Percentiles rank a stretch among this genome's conserved stretches.
These are phyloP conservation scores for Drosophila fuyamai DNA, from an alignment of 1,140 invertebrate species.

Conservation along the genomic window DNA sequence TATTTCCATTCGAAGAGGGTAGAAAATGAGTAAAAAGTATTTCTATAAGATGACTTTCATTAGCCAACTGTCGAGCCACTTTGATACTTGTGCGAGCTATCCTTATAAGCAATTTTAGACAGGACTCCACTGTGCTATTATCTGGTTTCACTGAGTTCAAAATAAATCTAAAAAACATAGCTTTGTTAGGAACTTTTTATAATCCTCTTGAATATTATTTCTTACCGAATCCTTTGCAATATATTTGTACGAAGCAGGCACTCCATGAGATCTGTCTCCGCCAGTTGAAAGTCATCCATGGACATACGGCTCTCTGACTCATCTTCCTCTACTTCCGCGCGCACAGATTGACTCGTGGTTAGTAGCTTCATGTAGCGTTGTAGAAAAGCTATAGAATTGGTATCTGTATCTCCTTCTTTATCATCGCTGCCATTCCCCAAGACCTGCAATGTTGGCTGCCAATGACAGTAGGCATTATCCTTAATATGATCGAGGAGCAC, in stretches of 20 bases:
- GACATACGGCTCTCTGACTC: conserved; percentile 87
- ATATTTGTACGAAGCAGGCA: conserved; percentile 92
- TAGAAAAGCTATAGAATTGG: conserved; percentile 64
- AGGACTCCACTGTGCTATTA: conserved; percentile 88
- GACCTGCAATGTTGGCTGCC: conserved; percentile 87
- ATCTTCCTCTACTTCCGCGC: conserved; percentile 66
- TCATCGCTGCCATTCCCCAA: conserved; percentile 27
- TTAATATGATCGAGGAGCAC: conserved; percentile 88
- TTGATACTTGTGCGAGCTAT: conserved; percentile 89
- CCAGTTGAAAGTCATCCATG: conserved; percentile 93
- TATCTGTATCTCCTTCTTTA: conserved; percentile 40
- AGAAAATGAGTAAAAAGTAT: conserved; percentile 87
- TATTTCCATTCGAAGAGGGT: conserved; percentile 57
- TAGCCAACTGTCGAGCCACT: conserved; percentile 86
- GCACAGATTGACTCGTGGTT: conserved; percentile 51
- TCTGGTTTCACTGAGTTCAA: conserved; percentile 88
- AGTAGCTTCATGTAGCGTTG: conserved; percentile 73
- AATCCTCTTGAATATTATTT: too few species aligned
- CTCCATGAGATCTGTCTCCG: conserved; percentile 90
- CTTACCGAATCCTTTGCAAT: conserved; percentile 88
- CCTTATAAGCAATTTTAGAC: conserved; percentile 89
- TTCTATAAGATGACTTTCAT: conserved; percentile 86
- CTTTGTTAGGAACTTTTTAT: neutral
- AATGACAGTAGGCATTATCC: conserved; percentile 88
- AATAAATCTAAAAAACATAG: conserved; percentile 87